phyloP scores from a whole-genome alignment of 2,113 vertebrate species.

The Pogona vitticeps region DNA sequence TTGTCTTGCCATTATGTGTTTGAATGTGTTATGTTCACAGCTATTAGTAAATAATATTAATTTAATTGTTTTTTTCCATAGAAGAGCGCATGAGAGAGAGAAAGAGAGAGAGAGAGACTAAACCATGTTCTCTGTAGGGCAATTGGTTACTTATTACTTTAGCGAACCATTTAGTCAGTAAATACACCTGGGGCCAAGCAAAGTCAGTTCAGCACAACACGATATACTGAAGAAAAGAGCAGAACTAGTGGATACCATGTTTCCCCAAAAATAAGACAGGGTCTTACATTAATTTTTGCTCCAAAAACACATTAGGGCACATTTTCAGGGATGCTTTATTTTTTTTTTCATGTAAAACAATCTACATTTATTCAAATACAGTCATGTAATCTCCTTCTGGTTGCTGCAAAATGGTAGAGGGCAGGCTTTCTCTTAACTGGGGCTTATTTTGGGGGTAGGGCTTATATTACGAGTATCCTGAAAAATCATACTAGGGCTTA shows the following conservation, averaged over 20 bases:
- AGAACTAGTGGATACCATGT: neutral
- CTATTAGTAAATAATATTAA: conserved; percentile 5
- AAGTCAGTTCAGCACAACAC: rapidly evolving
- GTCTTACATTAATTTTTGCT: too few species aligned
- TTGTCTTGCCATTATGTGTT: neutral
- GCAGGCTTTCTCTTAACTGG: too few species aligned
- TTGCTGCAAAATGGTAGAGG: too few species aligned
- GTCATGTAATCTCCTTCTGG: too few species aligned
- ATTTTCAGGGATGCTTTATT: too few species aligned
- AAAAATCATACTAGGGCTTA: too few species aligned
- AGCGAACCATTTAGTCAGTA: conserved; percentile 69
- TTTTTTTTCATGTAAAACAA: too few species aligned
- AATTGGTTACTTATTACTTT: conserved; percentile 25
- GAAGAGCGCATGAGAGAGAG: neutral
- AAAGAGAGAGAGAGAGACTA: neutral
- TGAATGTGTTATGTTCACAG: conserved; percentile 5
- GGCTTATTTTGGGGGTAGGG: too few species aligned
- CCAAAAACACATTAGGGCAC: too few species aligned
- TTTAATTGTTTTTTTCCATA: conserved; percentile 21
- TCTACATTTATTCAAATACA: too few species aligned
- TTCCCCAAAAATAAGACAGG: too few species aligned
- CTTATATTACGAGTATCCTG: too few species aligned
- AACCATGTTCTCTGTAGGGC: conserved; percentile 8
- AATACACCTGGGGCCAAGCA: conserved; percentile 63
- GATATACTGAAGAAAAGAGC: neutral